Conservation (phyloP, 2,113 vertebrate species). For the Prionailurus viverrinus region DNA sequence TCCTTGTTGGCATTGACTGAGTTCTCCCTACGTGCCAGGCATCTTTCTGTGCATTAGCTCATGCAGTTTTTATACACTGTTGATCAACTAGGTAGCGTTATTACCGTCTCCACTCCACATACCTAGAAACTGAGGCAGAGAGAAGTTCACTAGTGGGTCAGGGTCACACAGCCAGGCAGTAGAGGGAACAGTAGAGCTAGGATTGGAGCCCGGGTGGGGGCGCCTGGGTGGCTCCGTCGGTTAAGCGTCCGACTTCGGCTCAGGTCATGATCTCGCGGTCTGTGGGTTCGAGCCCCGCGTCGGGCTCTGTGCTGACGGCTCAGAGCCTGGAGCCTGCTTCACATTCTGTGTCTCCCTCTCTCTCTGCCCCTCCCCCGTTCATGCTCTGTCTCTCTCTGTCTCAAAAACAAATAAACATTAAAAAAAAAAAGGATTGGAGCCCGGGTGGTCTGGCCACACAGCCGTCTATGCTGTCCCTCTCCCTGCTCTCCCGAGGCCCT, state of each 20-base stretch:
- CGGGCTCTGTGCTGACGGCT: too few species aligned
- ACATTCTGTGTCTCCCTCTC: too few species aligned
- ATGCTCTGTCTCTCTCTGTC: too few species aligned
- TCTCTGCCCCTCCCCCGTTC: too few species aligned
- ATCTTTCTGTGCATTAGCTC: neutral
- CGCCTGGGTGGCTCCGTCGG: too few species aligned
- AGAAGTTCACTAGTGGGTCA: neutral
- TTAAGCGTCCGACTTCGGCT: too few species aligned
- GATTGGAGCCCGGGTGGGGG: too few species aligned
- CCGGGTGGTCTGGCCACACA: accelerated
- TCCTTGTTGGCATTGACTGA: neutral
- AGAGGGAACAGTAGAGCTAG: neutral
- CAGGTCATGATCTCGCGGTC: too few species aligned
- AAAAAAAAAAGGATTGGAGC: neutral
- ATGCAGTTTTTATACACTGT: neutral
- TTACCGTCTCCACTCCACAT: neutral
- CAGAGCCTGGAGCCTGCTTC: too few species aligned
- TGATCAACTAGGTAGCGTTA: neutral
- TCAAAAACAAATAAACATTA: too few species aligned
- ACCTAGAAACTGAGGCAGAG: neutral
- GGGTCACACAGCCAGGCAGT: neutral
- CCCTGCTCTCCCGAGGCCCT: neutral
- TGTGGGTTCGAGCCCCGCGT: too few species aligned
- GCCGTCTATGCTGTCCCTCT: too few species aligned
- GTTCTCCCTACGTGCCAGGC: neutral